These are phyloP conservation scores for Barypeithes pellucidus DNA, from an alignment of 2,888 invertebrate genomes.

Conservation along the genomic window DNA sequence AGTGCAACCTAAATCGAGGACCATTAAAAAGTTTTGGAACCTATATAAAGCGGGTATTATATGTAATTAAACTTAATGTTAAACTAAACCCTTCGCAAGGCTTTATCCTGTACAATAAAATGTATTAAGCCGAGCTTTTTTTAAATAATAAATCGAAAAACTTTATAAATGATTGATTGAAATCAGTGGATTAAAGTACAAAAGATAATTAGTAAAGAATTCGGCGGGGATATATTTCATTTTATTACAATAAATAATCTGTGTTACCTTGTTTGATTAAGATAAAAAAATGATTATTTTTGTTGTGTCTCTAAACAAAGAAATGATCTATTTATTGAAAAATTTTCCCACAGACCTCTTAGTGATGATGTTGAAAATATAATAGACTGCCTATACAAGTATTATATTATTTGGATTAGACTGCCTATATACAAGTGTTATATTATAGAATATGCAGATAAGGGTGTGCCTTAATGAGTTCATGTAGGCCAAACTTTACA, in stretches of 20 bases:
- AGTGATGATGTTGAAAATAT: background rate
- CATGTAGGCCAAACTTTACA: too few species aligned
- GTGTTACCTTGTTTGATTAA: background rate
- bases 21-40: too few species aligned
- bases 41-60: too few species aligned
- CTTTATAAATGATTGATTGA: constrained; percentile 4
- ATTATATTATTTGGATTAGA: too few species aligned
- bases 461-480: too few species aligned
- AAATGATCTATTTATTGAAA: background rate
- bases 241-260: constrained; percentile 12
- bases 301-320: background rate
- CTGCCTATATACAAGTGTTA: too few species aligned
- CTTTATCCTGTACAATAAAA: background rate
- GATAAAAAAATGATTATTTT: background rate
- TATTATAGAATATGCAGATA: too few species aligned
- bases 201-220: background rate
- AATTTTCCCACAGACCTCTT: background rate
- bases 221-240: background rate
- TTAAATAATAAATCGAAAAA: background rate
- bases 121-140: background rate
- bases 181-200: background rate
- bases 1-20: too few species aligned
- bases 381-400: too few species aligned
- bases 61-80: too few species aligned
- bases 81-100: too few species aligned